Conservation (phyloP, 1,140 invertebrate species). For the Drosophila ambigua region DNA sequence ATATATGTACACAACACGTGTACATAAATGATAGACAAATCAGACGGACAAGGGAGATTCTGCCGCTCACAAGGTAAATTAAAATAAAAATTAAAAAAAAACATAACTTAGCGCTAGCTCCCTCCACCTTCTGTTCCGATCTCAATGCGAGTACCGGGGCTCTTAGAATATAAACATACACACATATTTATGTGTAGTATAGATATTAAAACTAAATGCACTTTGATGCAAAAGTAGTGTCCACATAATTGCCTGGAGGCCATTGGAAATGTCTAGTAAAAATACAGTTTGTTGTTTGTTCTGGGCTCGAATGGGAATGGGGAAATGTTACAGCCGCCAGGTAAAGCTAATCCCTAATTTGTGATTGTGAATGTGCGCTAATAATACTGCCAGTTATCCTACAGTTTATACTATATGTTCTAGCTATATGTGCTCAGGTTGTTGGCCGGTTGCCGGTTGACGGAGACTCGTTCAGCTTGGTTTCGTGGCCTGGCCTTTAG, state of each 20-base stretch:
- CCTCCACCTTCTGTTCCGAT: too few relatives aligned
- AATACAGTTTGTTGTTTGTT: constrained; percentile 30
- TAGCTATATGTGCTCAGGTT: neutral
- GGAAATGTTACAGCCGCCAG: constrained; percentile 18
- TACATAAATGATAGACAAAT: too few relatives aligned
- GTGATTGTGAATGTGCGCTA: constrained; percentile 57
- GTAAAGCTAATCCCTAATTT: constrained; percentile 6
- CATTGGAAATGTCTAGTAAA: constrained; percentile 52
- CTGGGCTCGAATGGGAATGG: neutral
- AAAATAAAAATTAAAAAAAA: too few relatives aligned
- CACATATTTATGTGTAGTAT: too few relatives aligned
- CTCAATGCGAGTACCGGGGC: too few relatives aligned
- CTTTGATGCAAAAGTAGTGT: neutral
- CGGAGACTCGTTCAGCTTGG: constrained; percentile 37
- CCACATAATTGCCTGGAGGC: constrained; percentile 18
- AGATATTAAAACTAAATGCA: constrained; percentile 12
- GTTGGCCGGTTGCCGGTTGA: neutral
- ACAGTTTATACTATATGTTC: constrained; percentile 1
- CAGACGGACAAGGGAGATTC: too few relatives aligned
- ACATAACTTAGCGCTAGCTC: too few relatives aligned
- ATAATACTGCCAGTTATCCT: constrained; percentile 66
- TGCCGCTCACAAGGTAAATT: too few relatives aligned
- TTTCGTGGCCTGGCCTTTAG: constrained; percentile 74
- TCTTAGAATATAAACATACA: too few relatives aligned
- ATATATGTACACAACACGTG: too few relatives aligned